Evolutionary conservation across 1,140 invertebrate species (phyloP), one percentile per base, ranked within the genome.

Genomic region (Arion vulgaris): DNA sequence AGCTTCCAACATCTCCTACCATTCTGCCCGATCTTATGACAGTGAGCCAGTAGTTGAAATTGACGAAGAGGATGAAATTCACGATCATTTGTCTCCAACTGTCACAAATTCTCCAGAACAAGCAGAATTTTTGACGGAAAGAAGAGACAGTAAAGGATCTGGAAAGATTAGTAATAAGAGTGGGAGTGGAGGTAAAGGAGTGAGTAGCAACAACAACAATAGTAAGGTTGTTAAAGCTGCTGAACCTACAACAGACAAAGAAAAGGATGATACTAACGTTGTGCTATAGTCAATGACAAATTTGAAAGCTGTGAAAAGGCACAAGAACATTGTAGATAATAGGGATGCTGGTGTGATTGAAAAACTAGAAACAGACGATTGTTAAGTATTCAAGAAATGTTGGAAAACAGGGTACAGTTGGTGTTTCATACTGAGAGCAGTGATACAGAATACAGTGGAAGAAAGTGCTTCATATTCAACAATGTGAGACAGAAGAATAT

Each of bases 21-120:
- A 85, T 28, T 91, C 90, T 28, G 86, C 88, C 45, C 88, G 88
- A 71, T 91, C 91, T 15, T 88, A 86, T 41, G 91, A 91, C 83
- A 90, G 88, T 82, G 74, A 83, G 19, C 66, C 74, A 0, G 76
- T 77, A 26, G 11, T 57, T 17, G 76, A 85, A 53, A 85, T 88
- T 23, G 72, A 81, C n/a, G 90, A 91, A 36, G 85, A 88, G 4
- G 89, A 90, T 83, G 90, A 91, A 83, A 84, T 91, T 71, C 84
- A 90, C 17, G 90, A 91, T 82, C 89, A 89, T 82, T 76, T 89
- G 23, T 71, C 79, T 71, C 71, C 80, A 66, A 74, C 73, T 7
- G 79, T 75, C 76, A 72, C 53, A 39, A 66, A 68, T 57, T 39
- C 49, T 53, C 28, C 57, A 77, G 74, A 28, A 13, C 15, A 53